Base-by-base conservation (phyloP, 1,140 invertebrate genomes). In the Bombus consobrinus region DNA sequence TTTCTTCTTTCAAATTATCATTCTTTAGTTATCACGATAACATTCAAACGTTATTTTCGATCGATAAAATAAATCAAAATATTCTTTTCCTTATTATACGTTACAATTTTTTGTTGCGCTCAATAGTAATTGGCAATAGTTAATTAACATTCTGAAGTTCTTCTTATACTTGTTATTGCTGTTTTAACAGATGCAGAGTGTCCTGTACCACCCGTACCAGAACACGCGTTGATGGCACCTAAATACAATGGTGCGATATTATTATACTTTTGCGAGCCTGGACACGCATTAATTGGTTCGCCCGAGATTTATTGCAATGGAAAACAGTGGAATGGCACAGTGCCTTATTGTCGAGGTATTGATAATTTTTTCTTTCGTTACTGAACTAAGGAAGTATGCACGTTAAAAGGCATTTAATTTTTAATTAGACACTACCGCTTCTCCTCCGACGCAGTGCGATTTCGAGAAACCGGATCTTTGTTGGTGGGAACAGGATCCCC, bases 401-500 rank as follows among this genome's bases (percentile, higher is more conserved):
- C 47, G 18, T 53, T 53, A 53, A 53, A 53, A 53, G 47, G 5
- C 1, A 34, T 66, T 66, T 66, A 3, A 34, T 66, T 66, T n/a
- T 62, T 28, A 78, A 90, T 41, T 74, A 96, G 96, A 92, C 62
- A 87, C 93, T 0, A 94, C 90, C 39, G 92, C 92, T 9, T 84
- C 87, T 34, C 92, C 95, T 0, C 92, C 94, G 28, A 93, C 94
- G 18, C 93, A 91, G 3, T 98, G 98, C 90, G 96, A 97, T 91
- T 98, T 98, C 93, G 97, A 98, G 92, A 94, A 92, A 3, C 85
- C 93, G 0, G 96, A 96, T 86, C 90, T 98, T 0, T 98, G 98
- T 89, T 97, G 97, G 66, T 98, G 97, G 97, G 96, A 94, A 3
- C 97, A 97, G 85, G 97, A 97, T 89, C 95, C 96, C 0, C 95